phyloP scores from a whole-genome alignment of 2,888 invertebrate genomes.

The Latrodectus elegans region DNA sequence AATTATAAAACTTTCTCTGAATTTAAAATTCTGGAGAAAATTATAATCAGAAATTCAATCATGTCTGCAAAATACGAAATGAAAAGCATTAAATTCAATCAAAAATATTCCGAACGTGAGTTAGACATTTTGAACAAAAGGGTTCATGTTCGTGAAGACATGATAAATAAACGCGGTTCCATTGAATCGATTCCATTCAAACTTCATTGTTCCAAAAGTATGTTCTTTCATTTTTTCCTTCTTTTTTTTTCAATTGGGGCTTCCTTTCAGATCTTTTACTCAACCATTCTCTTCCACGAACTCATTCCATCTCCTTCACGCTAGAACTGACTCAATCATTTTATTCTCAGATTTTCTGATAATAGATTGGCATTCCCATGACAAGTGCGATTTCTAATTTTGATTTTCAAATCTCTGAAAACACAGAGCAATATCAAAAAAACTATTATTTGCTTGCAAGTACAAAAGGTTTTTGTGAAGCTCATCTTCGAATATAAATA shows the following conservation, averaged over 20 bases:
- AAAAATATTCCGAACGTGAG: not conserved
- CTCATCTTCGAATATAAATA: no score
- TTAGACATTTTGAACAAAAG: constrained; percentile 19
- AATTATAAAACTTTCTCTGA: not conserved
- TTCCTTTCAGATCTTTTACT: constrained; percentile 25
- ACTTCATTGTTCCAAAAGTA: constrained; percentile 28
- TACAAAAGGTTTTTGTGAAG: no score
- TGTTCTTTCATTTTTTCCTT: constrained; percentile 20
- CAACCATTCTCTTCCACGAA: constrained; percentile 13
- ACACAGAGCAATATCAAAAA: no score
- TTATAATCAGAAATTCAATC: no score
- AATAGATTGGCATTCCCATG: not conserved
- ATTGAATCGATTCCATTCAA: constrained; percentile 27
- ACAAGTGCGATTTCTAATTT: not conserved
- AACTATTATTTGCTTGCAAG: no score
- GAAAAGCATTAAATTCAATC: not conserved
- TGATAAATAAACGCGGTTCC: constrained; percentile 50
- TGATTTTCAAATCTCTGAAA: not conserved
- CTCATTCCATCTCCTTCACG: constrained; percentile 45
- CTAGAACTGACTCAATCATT: constrained; percentile 55
- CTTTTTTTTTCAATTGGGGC: constrained; percentile 20
- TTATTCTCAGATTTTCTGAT: constrained; percentile 20
- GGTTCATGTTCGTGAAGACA: constrained; percentile 28
- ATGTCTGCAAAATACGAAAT: no score
- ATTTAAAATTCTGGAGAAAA: no score